Conservation (phyloP, 2,113 vertebrate species). For the Megalops atlanticus region DNA sequence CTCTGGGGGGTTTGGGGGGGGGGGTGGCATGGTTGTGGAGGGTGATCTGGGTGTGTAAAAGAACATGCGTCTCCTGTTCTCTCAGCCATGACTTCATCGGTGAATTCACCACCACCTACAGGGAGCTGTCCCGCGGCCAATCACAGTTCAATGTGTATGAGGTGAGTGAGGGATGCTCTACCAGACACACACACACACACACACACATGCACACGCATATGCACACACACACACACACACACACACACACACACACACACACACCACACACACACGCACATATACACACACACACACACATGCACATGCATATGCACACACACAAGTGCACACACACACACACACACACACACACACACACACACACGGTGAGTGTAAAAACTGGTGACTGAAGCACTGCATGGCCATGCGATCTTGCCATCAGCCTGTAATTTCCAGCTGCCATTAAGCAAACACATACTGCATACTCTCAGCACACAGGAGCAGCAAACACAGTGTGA, state of each 20-base stretch:
- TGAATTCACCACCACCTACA: constrained; percentile 97
- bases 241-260: not conserved
- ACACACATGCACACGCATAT: not conserved
- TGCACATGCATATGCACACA: not conserved
- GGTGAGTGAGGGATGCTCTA: constrained; percentile 66
- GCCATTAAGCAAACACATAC: constrained; percentile 1
- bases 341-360: not conserved
- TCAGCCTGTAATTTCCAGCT: not conserved
- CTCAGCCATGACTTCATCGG: constrained; percentile 95
- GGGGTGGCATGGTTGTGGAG: constrained; percentile 6
- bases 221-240: constrained; percentile 3
- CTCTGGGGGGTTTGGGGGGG: not conserved
- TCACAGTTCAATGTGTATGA: constrained; percentile 97
- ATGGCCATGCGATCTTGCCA: not conserved
- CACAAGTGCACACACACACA: not conserved
- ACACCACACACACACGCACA: not conserved
- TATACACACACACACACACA: not conserved
- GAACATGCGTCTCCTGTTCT: constrained; percentile 29
- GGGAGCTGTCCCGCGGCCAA: constrained; percentile 91
- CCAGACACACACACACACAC: not conserved
- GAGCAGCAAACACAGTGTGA: not conserved
- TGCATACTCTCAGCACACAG: not conserved
- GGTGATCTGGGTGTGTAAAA: constrained; percentile 18
- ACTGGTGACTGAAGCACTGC: no score
- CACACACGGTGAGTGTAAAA: no score